phyloP scores from a whole-genome alignment of 2,888 invertebrate genomes.

The Calephelis perditalis region DNA sequence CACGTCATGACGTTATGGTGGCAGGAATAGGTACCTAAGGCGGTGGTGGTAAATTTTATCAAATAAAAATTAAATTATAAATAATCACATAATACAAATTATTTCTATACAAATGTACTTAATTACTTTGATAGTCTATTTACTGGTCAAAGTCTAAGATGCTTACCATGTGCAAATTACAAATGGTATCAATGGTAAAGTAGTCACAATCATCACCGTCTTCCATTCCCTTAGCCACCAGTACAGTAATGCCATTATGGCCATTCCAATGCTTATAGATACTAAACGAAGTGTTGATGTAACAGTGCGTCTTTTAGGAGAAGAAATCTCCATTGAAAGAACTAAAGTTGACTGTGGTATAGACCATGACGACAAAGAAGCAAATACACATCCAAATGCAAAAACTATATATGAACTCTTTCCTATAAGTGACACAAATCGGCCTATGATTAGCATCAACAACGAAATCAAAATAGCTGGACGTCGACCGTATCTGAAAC shows the following conservation, averaged over 20 bases:
- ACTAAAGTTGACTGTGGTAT: slow-evolving; percentile 44
- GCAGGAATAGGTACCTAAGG: too few species aligned
- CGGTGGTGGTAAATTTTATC: too few species aligned
- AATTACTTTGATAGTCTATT: too few species aligned
- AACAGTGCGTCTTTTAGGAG: slow-evolving; percentile 41
- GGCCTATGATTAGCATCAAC: slow-evolving; percentile 43
- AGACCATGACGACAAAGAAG: slow-evolving; percentile 49
- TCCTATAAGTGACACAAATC: slow-evolving; percentile 42
- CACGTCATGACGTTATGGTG: too few species aligned
- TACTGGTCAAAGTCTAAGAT: too few species aligned
- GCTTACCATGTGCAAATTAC: slow-evolving; percentile 49
- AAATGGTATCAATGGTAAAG: slow-evolving; percentile 40
- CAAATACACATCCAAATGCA: slow-evolving; percentile 43
- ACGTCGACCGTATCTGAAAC: slow-evolving; percentile 52
- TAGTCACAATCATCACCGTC: slow-evolving; percentile 45
- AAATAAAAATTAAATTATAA: too few species aligned
- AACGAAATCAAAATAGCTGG: slow-evolving; percentile 45
- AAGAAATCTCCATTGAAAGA: slow-evolving; percentile 53
- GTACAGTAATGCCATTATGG: slow-evolving; percentile 46
- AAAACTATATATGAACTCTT: slow-evolving; percentile 43
- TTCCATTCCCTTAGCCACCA: slow-evolving; percentile 56
- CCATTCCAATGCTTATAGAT: slow-evolving; percentile 43
- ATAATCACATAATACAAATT: too few species aligned
- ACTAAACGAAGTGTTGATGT: slow-evolving; percentile 42
- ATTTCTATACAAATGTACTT: too few species aligned